phyloP scores from a whole-genome alignment of 2,888 invertebrate genomes.

The Catonia carolina region DNA sequence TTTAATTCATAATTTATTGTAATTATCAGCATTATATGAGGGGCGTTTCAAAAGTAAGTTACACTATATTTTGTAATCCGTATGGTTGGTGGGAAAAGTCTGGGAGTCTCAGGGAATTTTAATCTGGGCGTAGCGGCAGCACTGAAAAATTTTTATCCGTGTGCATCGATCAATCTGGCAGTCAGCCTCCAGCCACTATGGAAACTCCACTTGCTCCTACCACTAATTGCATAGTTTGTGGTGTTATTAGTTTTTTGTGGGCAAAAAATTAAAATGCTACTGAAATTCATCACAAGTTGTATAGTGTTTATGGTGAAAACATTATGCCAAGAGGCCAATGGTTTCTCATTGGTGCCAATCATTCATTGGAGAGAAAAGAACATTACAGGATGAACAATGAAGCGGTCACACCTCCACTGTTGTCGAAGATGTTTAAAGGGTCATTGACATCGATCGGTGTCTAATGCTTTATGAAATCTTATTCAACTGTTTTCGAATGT shows the following conservation, averaged over 20 bases:
- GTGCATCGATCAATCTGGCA: too few species aligned
- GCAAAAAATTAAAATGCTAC: conserved; percentile 2
- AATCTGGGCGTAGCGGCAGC: too few species aligned
- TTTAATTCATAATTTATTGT: too few species aligned
- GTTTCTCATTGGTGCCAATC: conserved; percentile 11
- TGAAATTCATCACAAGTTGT: conserved; percentile 16
- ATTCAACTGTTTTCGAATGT: neutral
- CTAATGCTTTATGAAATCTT: conserved; percentile 13
- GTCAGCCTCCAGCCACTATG: too few species aligned
- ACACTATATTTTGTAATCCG: too few species aligned
- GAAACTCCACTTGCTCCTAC: too few species aligned
- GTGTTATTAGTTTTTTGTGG: conserved; percentile 19
- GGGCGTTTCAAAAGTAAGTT: too few species aligned
- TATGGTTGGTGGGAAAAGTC: too few species aligned
- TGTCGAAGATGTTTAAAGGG: conserved; percentile 11
- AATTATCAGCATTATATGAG: too few species aligned
- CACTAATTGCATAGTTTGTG: conserved; percentile 16
- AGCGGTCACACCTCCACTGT: too few species aligned
- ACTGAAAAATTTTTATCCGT: too few species aligned
- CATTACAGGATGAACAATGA: conserved; percentile 8
- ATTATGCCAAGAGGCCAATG: conserved; percentile 10
- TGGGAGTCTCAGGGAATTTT: too few species aligned
- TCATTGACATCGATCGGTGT: conserved; percentile 4
- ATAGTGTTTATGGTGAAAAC: conserved; percentile 1
- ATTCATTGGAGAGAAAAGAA: conserved; percentile 2